Conservation (phyloP, 1,140 invertebrate genomes). For the Bombus turneri region DNA sequence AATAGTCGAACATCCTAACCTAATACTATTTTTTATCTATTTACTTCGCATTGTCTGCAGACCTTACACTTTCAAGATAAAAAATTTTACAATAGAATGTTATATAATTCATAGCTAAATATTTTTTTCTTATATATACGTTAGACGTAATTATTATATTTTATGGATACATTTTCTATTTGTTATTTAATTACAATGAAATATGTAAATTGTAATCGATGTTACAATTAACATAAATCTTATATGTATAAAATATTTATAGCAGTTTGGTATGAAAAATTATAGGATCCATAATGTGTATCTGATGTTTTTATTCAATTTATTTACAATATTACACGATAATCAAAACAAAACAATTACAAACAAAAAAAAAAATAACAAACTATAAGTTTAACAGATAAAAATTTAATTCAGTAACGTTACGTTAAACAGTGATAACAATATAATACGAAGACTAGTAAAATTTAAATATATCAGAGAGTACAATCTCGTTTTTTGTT, state of each 20-base stretch:
- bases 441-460: neutral
- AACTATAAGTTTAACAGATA: neutral
- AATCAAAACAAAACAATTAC: neutral
- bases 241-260: neutral
- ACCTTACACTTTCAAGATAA: conserved; percentile 3
- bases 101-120: neutral
- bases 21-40: neutral
- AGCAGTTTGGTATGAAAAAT: neutral
- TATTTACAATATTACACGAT: neutral
- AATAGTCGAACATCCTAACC: conserved; percentile 24
- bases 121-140: neutral
- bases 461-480: neutral
- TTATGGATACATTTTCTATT: neutral
- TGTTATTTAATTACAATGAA: neutral
- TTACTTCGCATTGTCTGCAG: neutral
- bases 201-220: neutral
- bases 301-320: neutral
- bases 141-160: neutral
- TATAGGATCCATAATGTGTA: neutral
- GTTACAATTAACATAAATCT: neutral
- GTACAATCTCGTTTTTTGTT: conserved; percentile 79
- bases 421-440: neutral
- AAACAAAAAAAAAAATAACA: neutral
- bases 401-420: neutral
- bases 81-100: neutral